phyloP scores from a whole-genome alignment of 2,888 invertebrate species.

The Pemphredon lugubris region DNA sequence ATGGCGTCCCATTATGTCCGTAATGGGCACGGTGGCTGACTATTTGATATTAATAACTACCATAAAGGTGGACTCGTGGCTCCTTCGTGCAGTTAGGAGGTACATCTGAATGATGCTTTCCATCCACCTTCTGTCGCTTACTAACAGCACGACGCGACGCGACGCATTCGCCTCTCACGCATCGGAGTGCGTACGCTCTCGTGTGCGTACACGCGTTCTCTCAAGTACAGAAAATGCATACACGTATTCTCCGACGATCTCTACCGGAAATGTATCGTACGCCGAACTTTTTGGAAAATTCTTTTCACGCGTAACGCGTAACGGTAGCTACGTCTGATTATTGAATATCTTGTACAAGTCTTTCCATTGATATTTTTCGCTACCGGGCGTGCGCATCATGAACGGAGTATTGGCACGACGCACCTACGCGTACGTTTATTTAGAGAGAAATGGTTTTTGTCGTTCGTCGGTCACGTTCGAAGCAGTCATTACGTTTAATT shows the following conservation, averaged over 20 bases:
- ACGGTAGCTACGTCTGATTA: too few species aligned
- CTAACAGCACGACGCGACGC: conserved; percentile 63
- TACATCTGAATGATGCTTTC: conserved; percentile 66
- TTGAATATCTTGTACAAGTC: too few species aligned
- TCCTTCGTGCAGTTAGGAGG: conserved; percentile 62
- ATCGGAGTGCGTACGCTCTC: conserved; percentile 26
- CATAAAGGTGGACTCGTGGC: conserved; percentile 64
- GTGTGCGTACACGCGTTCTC: neutral
- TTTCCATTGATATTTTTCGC: too few species aligned
- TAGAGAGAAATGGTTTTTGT: conserved; percentile 72
- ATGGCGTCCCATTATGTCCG: conserved; percentile 64
- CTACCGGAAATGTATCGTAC: neutral
- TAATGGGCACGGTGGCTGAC: conserved; percentile 68
- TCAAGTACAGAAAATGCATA: neutral
- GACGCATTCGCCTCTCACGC: conserved; percentile 55
- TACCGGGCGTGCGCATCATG: too few species aligned
- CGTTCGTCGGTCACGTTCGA: conserved; percentile 71
- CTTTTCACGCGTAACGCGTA: too few species aligned
- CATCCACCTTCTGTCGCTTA: conserved; percentile 69
- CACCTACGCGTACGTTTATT: conserved; percentile 51
- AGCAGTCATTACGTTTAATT: conserved; percentile 78
- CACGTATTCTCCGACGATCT: neutral
- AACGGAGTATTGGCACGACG: too few species aligned
- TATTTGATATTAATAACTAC: conserved; percentile 69
- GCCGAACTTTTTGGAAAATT: too few species aligned